phyloP scores from a whole-genome alignment of 2,888 invertebrate genomes.

The Yponomeuta evonymella region DNA sequence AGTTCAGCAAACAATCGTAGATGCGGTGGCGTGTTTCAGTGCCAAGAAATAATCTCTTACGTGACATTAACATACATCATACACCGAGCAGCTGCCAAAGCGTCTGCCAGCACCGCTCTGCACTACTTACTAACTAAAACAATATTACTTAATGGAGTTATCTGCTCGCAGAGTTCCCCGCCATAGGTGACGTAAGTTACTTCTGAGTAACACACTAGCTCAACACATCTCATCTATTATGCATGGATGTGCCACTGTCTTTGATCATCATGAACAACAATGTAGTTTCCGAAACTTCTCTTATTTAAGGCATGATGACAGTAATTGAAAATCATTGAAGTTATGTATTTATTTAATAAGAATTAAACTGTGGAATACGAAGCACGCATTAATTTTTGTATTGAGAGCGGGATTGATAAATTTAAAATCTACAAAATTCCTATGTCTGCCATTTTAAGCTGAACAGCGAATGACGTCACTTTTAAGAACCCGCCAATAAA shows the following conservation, averaged over 20 bases:
- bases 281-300: neutral
- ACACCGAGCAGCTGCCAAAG: slow-evolving; percentile 60
- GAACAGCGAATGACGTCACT: no score
- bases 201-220: slow-evolving; percentile 11
- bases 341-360: no score
- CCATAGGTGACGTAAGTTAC: slow-evolving; percentile 23
- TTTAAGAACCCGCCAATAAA: no score
- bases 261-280: neutral
- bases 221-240: slow-evolving; percentile 1
- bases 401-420: no score
- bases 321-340: no score
- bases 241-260: neutral
- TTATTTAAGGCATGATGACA: neutral
- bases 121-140: slow-evolving; percentile 62
- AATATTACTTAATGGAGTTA: slow-evolving; percentile 61
- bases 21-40: slow-evolving; percentile 50
- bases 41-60: slow-evolving; percentile 73
- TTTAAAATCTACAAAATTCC: no score
- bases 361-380: no score
- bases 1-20: slow-evolving; percentile 56
- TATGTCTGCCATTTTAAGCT: no score
- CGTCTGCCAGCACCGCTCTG: slow-evolving; percentile 49
- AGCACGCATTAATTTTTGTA: neutral
- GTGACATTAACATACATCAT: slow-evolving; percentile 71
- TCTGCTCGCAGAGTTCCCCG: slow-evolving; percentile 25